Percentiles rank a stretch among this genome's conserved stretches.
These are phyloP conservation scores for Sebastes alutus DNA, from an alignment of 2,797 vertebrate genomes.

Conservation along the genomic window DNA sequence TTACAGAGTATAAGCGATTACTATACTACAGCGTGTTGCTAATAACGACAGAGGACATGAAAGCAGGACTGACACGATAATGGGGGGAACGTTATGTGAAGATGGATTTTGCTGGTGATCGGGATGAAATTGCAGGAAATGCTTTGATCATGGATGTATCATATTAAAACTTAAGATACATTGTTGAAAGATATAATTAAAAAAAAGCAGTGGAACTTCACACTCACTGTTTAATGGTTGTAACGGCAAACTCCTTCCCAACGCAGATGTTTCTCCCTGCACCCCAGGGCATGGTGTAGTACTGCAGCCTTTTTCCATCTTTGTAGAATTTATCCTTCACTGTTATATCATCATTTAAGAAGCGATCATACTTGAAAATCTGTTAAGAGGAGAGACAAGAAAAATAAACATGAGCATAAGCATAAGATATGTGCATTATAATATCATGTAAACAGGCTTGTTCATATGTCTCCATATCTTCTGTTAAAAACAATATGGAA, in stretches of 20 bases:
- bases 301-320: slow-evolving; percentile 81
- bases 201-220: not conserved
- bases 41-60: slow-evolving; percentile 38
- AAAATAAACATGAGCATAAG: not conserved
- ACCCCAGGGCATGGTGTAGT: slow-evolving; percentile 92
- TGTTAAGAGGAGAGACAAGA: slow-evolving; percentile 29
- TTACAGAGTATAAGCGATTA: slow-evolving; percentile 18
- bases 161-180: slow-evolving; percentile 10
- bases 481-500: not conserved
- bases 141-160: slow-evolving; percentile 40
- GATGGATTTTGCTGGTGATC: slow-evolving; percentile 37
- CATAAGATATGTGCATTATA: not conserved
- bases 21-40: slow-evolving; percentile 22
- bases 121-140: slow-evolving; percentile 32
- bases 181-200: not conserved
- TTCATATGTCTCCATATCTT: not conserved
- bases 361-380: slow-evolving; percentile 89
- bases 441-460: not conserved
- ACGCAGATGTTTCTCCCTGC: slow-evolving; percentile 87
- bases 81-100: slow-evolving; percentile 7
- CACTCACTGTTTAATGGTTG: slow-evolving; percentile 88
- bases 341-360: slow-evolving; percentile 83
- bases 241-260: slow-evolving; percentile 87
- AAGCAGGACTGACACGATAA: slow-evolving; percentile 34
- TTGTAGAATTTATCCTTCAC: slow-evolving; percentile 87